Conservation (phyloP, 2,888 invertebrate species). For the Acleris sparsana region DNA sequence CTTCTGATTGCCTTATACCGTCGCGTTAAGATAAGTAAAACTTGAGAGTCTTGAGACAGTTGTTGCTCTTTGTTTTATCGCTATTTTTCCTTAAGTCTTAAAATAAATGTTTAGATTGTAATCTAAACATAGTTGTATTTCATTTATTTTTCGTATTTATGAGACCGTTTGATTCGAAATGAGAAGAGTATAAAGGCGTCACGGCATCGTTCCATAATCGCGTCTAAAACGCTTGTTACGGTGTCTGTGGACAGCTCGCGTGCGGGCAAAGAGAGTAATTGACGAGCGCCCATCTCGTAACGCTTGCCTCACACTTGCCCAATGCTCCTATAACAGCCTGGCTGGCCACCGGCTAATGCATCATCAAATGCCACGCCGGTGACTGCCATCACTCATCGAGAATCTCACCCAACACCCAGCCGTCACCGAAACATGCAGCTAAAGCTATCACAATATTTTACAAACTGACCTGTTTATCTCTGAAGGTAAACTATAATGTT, state of each 20-base stretch:
- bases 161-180: no score
- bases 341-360: slow-evolving; percentile 27
- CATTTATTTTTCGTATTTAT: no score
- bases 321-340: slow-evolving; percentile 28
- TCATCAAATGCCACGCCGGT: slow-evolving; percentile 32
- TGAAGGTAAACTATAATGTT: slow-evolving; percentile 5
- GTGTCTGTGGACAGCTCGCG: slow-evolving; percentile 21
- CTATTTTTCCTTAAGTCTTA: no score
- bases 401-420: slow-evolving; percentile 17
- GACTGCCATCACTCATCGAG: slow-evolving; percentile 31
- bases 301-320: slow-evolving; percentile 41
- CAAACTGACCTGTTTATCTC: not conserved
- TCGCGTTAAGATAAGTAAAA: no score
- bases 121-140: no score
- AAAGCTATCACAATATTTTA: slow-evolving; percentile 2
- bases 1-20: no score
- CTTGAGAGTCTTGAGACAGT: no score
- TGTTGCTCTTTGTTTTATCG: no score
- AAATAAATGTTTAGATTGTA: no score
- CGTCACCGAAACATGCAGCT: slow-evolving; percentile 8
- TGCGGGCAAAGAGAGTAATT: slow-evolving; percentile 43
- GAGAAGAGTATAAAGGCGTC: not conserved
- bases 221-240: slow-evolving; percentile 5
- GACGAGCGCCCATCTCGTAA: slow-evolving; percentile 45
- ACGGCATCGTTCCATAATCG: not conserved